Evolutionary conservation across 2,888 invertebrate genomes (phyloP), one percentile per base, ranked within the genome.

Genomic region (Steinernema hermaphroditum): DNA sequence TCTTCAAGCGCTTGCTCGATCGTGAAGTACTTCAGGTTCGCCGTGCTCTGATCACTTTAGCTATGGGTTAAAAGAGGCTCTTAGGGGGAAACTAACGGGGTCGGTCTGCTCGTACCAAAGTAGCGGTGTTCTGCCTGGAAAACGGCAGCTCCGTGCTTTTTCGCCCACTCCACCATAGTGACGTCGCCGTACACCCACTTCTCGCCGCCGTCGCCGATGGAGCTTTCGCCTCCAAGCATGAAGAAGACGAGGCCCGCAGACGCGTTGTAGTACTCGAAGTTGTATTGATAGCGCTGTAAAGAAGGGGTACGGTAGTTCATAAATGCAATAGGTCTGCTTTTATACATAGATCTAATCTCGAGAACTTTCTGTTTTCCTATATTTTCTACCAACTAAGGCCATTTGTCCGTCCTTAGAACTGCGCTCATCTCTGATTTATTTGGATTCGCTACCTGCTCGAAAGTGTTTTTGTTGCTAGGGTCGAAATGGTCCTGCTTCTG

Each of bases 1-100:
- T 74, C 74, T 1, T 27, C 74, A 14, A 74, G 19, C 34, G 74
- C 71, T 37, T 74, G 74, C n/a, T 68, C 68, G 9, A 34, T 44
- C 19, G 74, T 44, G 44, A 74, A 57, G 49, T 44, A 74, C 9
- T 29, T n/a, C 29, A 74, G 57, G 68, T 49, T 74, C 34, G 68
- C 68, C 1, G 68, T 62, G 29, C 24, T 8, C 19, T 62, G 62
- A 32, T 62, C 62, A 2, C 50, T 50, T 2, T 22, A 90, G 89
- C 27, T 16, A 27, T 16, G 19, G 44, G 70, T 57, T 9, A 43
- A 9, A 8, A 22, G 0, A 19, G 1, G 41, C 37, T 24, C 37
- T 34, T 16, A 24, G 19, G 2, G 22, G 12, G 37, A 32, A 37
- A 71, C 71, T 72, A 41, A 79, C 78, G 72, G 69, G 24, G 72